Base-by-base conservation (phyloP, 1,140 invertebrate genomes). In the Neodiprion lecontei region DNA sequence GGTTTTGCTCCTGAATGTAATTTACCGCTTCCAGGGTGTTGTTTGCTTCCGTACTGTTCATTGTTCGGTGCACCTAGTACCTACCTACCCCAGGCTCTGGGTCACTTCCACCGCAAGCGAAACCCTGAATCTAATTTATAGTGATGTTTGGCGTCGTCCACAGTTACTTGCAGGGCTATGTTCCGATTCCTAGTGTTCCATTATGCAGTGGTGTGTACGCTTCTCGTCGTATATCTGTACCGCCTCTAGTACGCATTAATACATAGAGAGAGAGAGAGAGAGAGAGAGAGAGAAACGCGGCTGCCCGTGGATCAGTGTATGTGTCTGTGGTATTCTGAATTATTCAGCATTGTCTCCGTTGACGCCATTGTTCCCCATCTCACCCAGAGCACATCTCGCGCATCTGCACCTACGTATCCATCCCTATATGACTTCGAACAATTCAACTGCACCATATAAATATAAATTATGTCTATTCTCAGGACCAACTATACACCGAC, bases 181-280 rank as follows among this genome's bases (percentile, higher is more conserved):
- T 87, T 61, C 85, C 86, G 82, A 86, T 87, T 86, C 84, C 84
- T 86, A 83, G 85, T 87, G 86, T 87, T 86, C 84, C 84, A 86
- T 86, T 86, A 85, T 85, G 81, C 85, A 76, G 4, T 61, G 53
- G 53, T 61, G 53, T 61, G 53, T 61, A 61, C 53, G 11, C 9
- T 4, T 4, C 53, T 12, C 53, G 53, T 40, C 28, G 28, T 40
- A 40, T 40, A 40, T 40, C 1, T 40, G 5, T 40, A 40, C 28
- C 28, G 28, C 28, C 28, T 40, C 1, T 40, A 40, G 53, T 61
- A 61, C n/a, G 4, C 53, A 7, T 61, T 17, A 14, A 5, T 61
- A 61, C 53, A 17, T 61, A 4, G 28, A 40, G 28, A 40, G 28
- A 28, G 28, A 61, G 11, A 28, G 28, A 28, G 28, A 28, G 28